Evolutionary conservation across 2,797 vertebrate species (phyloP).

Genomic region (Channallabes apus): DNA sequence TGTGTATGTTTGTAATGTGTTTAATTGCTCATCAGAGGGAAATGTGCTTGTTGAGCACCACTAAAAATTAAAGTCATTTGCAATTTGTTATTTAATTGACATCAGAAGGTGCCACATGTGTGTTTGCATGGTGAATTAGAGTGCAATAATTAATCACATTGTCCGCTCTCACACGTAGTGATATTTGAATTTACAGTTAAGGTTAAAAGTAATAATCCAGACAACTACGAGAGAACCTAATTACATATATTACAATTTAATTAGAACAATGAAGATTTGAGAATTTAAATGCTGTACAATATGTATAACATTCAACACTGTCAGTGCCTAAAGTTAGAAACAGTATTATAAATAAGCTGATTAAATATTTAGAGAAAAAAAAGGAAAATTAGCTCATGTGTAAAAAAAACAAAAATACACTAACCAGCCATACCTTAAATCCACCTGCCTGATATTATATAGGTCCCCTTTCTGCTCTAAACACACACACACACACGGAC

Average conservation of each 20-base stretch:
- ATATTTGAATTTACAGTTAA: conserved; percentile 10
- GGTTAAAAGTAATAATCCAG: neutral
- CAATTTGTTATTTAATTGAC: conserved; percentile 27
- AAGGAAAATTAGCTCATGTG: neutral
- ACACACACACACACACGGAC: too few relatives aligned
- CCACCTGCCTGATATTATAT: too few relatives aligned
- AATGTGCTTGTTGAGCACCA: conserved; percentile 28
- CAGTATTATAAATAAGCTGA: neutral
- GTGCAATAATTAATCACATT: conserved; percentile 1
- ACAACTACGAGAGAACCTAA: neutral
- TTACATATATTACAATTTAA: conserved; percentile 6
- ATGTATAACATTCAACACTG: neutral
- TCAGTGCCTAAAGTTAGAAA: neutral
- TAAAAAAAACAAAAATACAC: too few relatives aligned
- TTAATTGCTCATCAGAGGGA: conserved; percentile 37
- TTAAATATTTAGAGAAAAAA: neutral
- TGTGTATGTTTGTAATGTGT: conserved; percentile 8
- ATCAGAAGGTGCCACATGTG: conserved; percentile 8
- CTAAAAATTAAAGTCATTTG: conserved; percentile 29
- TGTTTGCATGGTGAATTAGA: neutral
- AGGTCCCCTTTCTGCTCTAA: too few relatives aligned
- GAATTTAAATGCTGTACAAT: neutral
- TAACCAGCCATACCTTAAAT: too few relatives aligned
- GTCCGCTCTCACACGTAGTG: neutral
- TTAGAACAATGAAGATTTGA: neutral